Conservation (phyloP, 2,797 vertebrate species). For the Tokudaia muenninki region DNA sequence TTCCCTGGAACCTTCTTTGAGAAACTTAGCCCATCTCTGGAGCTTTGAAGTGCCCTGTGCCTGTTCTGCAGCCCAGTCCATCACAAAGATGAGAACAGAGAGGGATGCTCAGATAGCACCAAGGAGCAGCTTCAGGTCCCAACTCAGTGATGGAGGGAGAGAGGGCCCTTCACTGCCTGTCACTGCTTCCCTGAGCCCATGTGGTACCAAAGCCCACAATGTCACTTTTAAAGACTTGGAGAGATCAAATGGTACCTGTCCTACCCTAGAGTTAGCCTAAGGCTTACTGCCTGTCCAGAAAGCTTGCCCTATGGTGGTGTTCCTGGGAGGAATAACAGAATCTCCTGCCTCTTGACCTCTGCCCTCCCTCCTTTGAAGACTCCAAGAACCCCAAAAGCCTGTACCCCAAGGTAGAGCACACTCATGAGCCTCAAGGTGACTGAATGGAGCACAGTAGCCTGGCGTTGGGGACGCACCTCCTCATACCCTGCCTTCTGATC, state of each 20-base stretch:
- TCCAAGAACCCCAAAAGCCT: not conserved
- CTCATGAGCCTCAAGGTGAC: not conserved
- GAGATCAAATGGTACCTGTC: accelerated
- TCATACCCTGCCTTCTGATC: not conserved
- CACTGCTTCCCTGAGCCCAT: not conserved
- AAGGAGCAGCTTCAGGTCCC: accelerated
- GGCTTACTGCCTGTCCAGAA: not conserved
- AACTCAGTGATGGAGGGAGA: accelerated
- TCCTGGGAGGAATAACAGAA: not conserved
- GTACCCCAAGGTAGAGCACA: not conserved
- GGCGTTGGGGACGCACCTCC: not conserved
- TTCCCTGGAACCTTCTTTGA: not conserved
- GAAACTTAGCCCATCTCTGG: not conserved
- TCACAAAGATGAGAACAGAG: not conserved
- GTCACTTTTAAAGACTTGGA: not conserved
- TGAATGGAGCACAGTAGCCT: not conserved
- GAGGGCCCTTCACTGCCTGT: not conserved
- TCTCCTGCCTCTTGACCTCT: not conserved
- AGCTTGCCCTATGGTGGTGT: not conserved
- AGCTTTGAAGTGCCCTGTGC: not conserved
- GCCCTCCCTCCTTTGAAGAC: not conserved
- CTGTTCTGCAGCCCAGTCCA: accelerated
- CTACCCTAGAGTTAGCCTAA: not conserved
- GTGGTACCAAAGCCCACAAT: accelerated
- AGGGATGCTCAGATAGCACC: not conserved